Base-by-base conservation (phyloP, 2,888 invertebrate species). In the Perithous albicinctus region DNA sequence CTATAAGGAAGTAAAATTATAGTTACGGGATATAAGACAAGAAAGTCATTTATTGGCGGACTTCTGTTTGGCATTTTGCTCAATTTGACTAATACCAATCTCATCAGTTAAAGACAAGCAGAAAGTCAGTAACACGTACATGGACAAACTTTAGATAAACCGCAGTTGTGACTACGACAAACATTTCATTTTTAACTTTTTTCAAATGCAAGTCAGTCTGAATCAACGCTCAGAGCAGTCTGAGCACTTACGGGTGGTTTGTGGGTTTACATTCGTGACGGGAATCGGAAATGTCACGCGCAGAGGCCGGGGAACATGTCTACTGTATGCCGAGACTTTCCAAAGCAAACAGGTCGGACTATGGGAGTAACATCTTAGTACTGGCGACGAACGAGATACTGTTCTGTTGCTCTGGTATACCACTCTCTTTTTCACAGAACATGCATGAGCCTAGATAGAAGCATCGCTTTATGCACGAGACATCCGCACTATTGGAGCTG, bases 271-370 rank as follows among this genome's bases (percentile, higher is more conserved):
- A 59, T 26, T 56, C 81, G 82, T 79, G 78, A 48, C 35, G 59
- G 20, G 78, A 82, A 79, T 82, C 43, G 74, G 56, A 61, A 76
- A 79, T 79, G 69, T 72, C 64, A 48, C 59, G 59, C 63, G 43
- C 83, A 69, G 54, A 43, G 59, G 56, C 69, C 43, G 12, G n/a
- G 46, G 20, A 79, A 79, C 67, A 46, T 67, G 82, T 73, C 46
- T 67, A 43, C 43, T 76, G 82, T 76, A 59, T 75, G 63, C 79
- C 75, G 35, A 72, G 79, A 75, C 75, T 79, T 64, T 54, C 82
- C 70, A 67, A 23, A 67, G 75, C 72, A 79, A 82, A 82, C 72
- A 79, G 82, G 79, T 82, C 74, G 70, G 72, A 80, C 70, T 48
- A 29, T 59, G 51, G 66, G 43, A 51, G 56, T 38, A 41, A 76